Conservation (phyloP, 1,140 invertebrate species). For the Diploscapter pachys region DNA sequence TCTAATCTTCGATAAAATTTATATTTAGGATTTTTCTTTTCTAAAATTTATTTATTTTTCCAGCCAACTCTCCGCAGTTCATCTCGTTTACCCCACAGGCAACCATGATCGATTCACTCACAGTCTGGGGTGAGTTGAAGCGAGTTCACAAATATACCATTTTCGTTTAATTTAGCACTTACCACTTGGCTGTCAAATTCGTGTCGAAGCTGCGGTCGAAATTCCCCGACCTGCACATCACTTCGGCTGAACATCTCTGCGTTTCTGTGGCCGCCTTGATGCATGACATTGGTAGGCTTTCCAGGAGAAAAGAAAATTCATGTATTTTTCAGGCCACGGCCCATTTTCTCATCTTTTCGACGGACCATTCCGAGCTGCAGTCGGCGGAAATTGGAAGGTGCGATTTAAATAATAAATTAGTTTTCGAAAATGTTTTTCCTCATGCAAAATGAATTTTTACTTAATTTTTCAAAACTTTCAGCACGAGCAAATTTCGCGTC, state of each 20-base stretch:
- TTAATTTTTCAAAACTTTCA: constrained; percentile 4
- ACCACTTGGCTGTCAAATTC: constrained; percentile 26
- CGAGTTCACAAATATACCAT: neutral
- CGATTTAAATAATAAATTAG: constrained; percentile 3
- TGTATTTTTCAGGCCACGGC: constrained; percentile 35
- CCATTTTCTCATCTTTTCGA: constrained; percentile 39
- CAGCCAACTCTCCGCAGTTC: too few relatives aligned
- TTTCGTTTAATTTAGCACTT: constrained; percentile 25
- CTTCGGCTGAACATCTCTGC: constrained; percentile 21
- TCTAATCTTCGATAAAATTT: too few relatives aligned
- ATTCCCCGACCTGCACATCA: constrained; percentile 26
- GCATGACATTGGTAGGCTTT: constrained; percentile 36
- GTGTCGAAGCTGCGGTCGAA: constrained; percentile 13
- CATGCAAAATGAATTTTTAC: neutral
- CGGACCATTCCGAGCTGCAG: constrained; percentile 16
- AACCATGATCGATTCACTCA: constrained; percentile 37
- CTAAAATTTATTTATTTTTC: too few relatives aligned
- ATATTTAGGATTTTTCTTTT: too few relatives aligned
- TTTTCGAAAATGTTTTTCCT: neutral
- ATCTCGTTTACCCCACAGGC: constrained; percentile 30
- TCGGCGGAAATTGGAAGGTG: constrained; percentile 1
- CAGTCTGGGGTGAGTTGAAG: constrained; percentile 20
- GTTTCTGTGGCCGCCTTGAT: constrained; percentile 34
- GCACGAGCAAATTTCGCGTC: constrained; percentile 24
- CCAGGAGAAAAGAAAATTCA: neutral